phyloP scores from a whole-genome alignment of 2,113 vertebrate genomes.

The Edolisoma coerulescens region DNA sequence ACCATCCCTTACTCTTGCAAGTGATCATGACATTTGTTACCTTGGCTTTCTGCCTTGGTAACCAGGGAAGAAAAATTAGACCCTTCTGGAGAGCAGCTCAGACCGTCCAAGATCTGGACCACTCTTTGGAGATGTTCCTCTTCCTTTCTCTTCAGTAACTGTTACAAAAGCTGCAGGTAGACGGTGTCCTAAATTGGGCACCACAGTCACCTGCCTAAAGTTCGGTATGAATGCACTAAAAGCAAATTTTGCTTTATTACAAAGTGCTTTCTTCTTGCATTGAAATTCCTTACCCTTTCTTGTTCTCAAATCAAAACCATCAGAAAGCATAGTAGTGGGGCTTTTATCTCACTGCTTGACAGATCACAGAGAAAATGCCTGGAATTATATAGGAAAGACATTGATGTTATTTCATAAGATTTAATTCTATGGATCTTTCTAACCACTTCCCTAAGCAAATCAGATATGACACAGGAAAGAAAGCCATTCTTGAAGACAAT shows the following conservation, averaged over 20 bases:
- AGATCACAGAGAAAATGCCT: background rate
- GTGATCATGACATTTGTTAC: background rate
- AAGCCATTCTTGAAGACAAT: background rate
- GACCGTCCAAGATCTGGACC: background rate
- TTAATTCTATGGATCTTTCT: background rate
- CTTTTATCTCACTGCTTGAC: background rate
- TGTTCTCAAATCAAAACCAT: background rate
- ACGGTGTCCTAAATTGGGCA: background rate
- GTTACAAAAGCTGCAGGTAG: background rate
- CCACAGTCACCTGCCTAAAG: background rate
- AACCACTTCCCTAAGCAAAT: background rate
- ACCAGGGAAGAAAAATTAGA: background rate
- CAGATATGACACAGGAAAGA: background rate
- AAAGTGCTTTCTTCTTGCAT: background rate
- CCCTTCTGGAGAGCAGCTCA: background rate
- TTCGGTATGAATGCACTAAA: background rate
- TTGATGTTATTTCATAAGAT: background rate
- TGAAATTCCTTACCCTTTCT: background rate
- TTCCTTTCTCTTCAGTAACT: background rate
- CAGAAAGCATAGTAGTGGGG: background rate
- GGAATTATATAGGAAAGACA: background rate
- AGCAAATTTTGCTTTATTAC: too few species aligned
- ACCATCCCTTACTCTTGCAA: background rate
- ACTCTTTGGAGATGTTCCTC: background rate
- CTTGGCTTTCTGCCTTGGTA: background rate